These are phyloP conservation scores for Leucozona laternaria DNA, from an alignment of 2,888 invertebrate species.

Conservation along the genomic window DNA sequence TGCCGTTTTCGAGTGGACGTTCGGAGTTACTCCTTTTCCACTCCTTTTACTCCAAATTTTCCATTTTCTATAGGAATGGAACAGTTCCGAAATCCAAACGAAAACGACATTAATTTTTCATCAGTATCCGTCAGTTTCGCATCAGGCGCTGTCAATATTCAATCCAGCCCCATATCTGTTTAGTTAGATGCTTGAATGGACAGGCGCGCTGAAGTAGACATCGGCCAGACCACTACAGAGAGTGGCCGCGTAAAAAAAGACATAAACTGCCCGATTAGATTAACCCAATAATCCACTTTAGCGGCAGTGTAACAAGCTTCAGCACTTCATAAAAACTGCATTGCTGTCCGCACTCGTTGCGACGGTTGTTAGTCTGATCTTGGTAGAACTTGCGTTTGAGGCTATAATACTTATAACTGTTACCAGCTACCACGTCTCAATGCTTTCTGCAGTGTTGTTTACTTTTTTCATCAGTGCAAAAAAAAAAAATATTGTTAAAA, in stretches of 20 bases:
- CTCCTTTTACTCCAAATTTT: too few species aligned
- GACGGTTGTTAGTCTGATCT: slow-evolving; percentile 7
- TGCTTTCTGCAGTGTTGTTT: slow-evolving; percentile 2
- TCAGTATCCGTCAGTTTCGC: too few species aligned
- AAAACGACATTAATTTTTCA: too few species aligned
- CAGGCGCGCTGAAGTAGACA: slow-evolving; percentile 32
- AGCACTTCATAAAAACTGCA: slow-evolving; percentile 65
- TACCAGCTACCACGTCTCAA: not conserved
- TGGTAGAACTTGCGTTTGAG: slow-evolving; percentile 37
- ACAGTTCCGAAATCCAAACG: too few species aligned
- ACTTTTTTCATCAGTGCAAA: not conserved
- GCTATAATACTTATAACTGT: not conserved
- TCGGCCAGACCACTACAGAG: slow-evolving; percentile 36
- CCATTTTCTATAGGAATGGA: too few species aligned
- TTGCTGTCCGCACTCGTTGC: not conserved
- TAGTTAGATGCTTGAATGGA: not conserved
- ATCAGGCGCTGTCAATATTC: not conserved
- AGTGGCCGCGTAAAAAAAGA: not conserved
- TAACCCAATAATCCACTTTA: slow-evolving; percentile 72
- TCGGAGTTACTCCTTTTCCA: too few species aligned
- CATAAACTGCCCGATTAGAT: slow-evolving; percentile 44
- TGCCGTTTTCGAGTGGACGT: too few species aligned
- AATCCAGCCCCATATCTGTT: not conserved
- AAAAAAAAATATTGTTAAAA: not conserved
- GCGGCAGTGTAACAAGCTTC: slow-evolving; percentile 55